Base-by-base conservation (phyloP, 30 jellyfish, hydroid and myxozoan genomes). In the Nemopilema nomurai region DNA sequence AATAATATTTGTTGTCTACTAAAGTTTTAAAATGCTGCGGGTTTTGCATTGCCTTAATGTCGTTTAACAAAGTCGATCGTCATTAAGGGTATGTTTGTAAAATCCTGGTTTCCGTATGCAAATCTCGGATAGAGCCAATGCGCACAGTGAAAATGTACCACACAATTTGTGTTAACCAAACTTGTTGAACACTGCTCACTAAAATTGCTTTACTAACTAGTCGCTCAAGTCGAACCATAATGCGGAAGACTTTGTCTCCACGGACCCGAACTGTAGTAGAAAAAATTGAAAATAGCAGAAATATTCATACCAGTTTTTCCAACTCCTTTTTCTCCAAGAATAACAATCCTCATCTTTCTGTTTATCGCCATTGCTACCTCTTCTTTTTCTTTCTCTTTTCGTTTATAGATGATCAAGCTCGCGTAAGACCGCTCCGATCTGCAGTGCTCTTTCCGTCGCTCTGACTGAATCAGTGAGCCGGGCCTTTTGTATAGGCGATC, bases 261-360 rank as follows among this genome's bases (percentile, higher is more conserved):
- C 21, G 25, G 0, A n/a, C n/a, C n/a, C n/a, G n/a, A n/a, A n/a
- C n/a, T n/a, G n/a, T n/a, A 18, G 24, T 27, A 24, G 24, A 69
- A 69, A 24, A 16, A 0, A 69, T 1, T 28, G 4, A 22, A 69
- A 28, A 0, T 1, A 16, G 20, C 1, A 13, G 28, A 23, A 32
- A 26, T 18, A 1, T 27, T 17, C 81, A 0, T 90, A 91, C 97
- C 97, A 63, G 97, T 91, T 66, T 91, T 91, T 20, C 97, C 97
- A 22, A 91, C 97, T 32, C 96, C 96, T 75, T 85, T 76, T 51
- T 81, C 90, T 0, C 97, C 97, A n/a, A 91, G 87, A 49, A 91
- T 92, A n/a, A 86, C 94, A 51, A 91, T 88, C 64, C 97, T 62
- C 67, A 74, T 67, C 27, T 80, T 82, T 21, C 86, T 49, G 62